A percentile compares a stretch with the other conserved stretches of the same genome.
Conservation (phyloP, 2,888 invertebrate species). For the Onchidella celtica region DNA sequence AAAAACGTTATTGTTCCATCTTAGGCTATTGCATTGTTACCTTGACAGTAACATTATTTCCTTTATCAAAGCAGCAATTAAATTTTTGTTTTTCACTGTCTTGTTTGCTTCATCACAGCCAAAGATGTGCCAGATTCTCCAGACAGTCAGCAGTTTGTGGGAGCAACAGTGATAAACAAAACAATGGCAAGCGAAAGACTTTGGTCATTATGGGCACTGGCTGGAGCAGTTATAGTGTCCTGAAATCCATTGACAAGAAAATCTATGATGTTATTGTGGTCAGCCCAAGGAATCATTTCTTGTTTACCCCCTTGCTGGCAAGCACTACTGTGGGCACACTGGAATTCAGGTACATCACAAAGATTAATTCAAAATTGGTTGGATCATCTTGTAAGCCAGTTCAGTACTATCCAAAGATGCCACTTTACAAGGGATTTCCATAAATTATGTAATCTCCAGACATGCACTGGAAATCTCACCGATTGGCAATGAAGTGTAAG, state of each 20-base stretch:
- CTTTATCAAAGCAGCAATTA: too few species aligned
- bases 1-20: too few species aligned
- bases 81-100: too few species aligned
- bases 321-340: conserved; percentile 81
- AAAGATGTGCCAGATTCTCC: background rate
- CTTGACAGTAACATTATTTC: too few species aligned
- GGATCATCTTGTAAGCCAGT: background rate
- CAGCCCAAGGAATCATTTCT: conserved; percentile 80
- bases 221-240: conserved; percentile 80
- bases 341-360: conserved; percentile 74
- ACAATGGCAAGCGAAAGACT: conserved; percentile 54
- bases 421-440: too few species aligned
- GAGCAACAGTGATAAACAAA: background rate
- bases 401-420: too few species aligned
- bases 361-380: background rate
- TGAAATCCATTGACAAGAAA: conserved; percentile 76
- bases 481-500: too few species aligned
- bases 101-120: too few species aligned
- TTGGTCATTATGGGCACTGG: conserved; percentile 80
- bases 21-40: too few species aligned
- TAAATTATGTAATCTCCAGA: too few species aligned
- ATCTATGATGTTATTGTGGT: conserved; percentile 79
- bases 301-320: conserved; percentile 80
- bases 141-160: too few species aligned
- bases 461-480: too few species aligned